Percentiles rank a stretch among this genome's conserved stretches.
Conservation (phyloP, 2,113 vertebrate species). For the Takifugu bimaculatus region DNA sequence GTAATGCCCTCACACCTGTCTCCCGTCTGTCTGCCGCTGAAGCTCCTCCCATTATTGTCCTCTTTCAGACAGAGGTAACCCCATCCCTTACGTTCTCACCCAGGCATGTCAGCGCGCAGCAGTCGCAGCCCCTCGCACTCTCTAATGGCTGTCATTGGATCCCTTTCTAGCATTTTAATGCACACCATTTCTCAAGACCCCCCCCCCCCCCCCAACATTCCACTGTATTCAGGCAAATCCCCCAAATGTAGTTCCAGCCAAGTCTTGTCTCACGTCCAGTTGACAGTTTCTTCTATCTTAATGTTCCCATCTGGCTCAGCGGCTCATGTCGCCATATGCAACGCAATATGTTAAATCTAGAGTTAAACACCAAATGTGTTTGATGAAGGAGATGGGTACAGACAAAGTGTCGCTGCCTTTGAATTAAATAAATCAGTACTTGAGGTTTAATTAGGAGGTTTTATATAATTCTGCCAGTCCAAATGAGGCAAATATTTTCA, state of each 20-base stretch:
- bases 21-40: conserved; percentile 35
- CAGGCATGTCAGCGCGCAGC: conserved; percentile 27
- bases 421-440: not conserved
- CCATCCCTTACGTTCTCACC: conserved; percentile 37
- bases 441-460: not conserved
- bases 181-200: conserved; percentile 15
- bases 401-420: not conserved
- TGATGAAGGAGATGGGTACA: not conserved
- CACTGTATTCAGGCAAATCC: conserved; percentile 14
- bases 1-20: conserved; percentile 32
- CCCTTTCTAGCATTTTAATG: conserved; percentile 30
- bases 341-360: not conserved
- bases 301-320: conserved; percentile 50
- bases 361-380: conserved; percentile 2
- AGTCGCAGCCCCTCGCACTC: conserved; percentile 32
- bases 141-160: conserved; percentile 55
- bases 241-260: conserved; percentile 2
- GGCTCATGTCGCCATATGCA: conserved; percentile 20
- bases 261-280: conserved; percentile 15
- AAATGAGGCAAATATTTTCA: not conserved
- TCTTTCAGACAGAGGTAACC: conserved; percentile 33
- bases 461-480: not conserved
- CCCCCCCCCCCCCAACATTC: not conserved
- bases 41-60: conserved; percentile 14
- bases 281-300: conserved; percentile 14